Evolutionary conservation across 2,797 vertebrate genomes (phyloP), one percentile per base, ranked within the genome.

Genomic region (Parotocinclus haroldoi): DNA sequence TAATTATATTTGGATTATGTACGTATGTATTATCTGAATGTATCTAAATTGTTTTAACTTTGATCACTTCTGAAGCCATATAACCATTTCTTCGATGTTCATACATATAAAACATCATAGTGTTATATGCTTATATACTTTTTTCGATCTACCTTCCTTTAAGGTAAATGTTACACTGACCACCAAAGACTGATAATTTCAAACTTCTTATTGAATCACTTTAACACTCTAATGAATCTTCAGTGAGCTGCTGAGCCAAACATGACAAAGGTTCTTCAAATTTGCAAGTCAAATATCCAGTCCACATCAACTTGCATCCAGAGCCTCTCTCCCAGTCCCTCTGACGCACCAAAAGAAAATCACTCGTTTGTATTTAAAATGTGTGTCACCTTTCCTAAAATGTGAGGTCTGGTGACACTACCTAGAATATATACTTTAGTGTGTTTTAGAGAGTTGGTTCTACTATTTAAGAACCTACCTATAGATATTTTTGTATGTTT

Each of bases 221-320:
- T 58, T 17, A 66, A 51, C 63, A 48, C 17, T 49, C 51, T 68
- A 67, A 61, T 75, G 63, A 48, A 62, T 67, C 40, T 75, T 67
- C 67, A 64, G 48, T 49, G 69, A 46, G 55, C 44, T 54, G 56
- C 52, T 52, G 19, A 64, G 58, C 44, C 55, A 54, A 14, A 69
- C 16, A 56, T 54, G 53, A 36, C 53, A 19, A 65, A 39, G 49
- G 54, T 39, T 16, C 46, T 73, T 56, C 17, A 58, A 17, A 73
- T 78, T 72, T 69, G 67, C 53, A 70, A 72, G 62, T 69, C 49
- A 69, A 74, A 73, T 63, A 49, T 52, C 27, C 27, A 62, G 12
- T 48, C 63, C 58, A 36, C 37, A 51, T 51, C 57, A 64, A 66
- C 58, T 59, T 49, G 45, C 42, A 55, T 16, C 39, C 37, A 42